These are phyloP conservation scores for Macrosoma leucophasiata DNA, from an alignment of 2,888 invertebrate species.

Conservation along the genomic window DNA sequence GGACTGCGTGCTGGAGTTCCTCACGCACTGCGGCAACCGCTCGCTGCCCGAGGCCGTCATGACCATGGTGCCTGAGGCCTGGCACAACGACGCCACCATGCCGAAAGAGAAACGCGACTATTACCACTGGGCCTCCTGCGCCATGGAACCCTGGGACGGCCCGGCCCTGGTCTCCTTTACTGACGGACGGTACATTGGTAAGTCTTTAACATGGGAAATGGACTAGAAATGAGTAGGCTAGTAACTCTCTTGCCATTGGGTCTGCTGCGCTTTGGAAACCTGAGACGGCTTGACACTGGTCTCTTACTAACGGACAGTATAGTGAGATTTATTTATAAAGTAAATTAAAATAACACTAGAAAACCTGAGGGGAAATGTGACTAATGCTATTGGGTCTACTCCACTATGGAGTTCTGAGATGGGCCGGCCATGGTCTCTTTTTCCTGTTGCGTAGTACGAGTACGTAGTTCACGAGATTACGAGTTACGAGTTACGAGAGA, in stretches of 20 bases:
- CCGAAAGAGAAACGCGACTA: constrained; percentile 93
- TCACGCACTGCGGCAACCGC: constrained; percentile 94
- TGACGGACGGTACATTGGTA: constrained; percentile 96
- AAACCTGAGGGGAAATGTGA: no score
- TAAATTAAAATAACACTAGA: no score
- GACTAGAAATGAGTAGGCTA: no score
- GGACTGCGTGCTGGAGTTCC: constrained; percentile 98
- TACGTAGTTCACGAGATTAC: no score
- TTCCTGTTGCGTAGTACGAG: no score
- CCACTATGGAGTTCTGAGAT: no score
- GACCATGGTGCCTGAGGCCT: constrained; percentile 99
- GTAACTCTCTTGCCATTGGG: constrained; percentile 99
- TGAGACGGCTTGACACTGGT: constrained; percentile 99
- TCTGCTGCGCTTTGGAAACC: constrained; percentile 98
- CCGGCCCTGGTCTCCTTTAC: constrained; percentile 97
- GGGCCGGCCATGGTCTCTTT: no score
- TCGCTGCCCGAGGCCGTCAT: constrained; percentile 97
- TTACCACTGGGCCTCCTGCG: constrained; percentile 97
- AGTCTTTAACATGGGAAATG: no score
- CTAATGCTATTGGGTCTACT: no score
- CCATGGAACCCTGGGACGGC: constrained; percentile 99
- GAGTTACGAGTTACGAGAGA: no score
- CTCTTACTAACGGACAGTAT: constrained; percentile 97
- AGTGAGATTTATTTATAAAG: no score
- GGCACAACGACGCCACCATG: constrained; percentile 98